Conservation (phyloP, 2,888 invertebrate species). For the Zygogramma bicolorata region DNA sequence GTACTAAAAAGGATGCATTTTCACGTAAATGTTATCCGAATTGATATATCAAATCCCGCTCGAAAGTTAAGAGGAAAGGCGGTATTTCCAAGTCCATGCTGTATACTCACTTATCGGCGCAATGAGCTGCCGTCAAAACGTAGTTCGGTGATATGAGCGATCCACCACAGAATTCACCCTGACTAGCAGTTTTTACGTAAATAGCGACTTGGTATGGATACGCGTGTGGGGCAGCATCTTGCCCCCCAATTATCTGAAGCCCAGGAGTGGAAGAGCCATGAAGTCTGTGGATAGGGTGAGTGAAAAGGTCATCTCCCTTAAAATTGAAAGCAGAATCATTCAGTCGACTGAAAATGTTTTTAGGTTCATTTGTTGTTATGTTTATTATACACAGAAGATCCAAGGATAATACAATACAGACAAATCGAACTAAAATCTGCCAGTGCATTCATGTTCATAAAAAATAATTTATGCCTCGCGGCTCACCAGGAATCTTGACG, state of each 20-base stretch:
- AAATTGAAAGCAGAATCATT: background rate
- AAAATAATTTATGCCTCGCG: too few species aligned
- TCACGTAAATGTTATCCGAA: too few species aligned
- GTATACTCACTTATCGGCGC: slow-evolving; percentile 50
- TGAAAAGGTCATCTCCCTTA: background rate
- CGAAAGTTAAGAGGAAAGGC: background rate
- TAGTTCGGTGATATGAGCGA: slow-evolving; percentile 51
- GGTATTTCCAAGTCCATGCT: background rate
- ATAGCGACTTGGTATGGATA: slow-evolving; percentile 51
- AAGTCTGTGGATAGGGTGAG: background rate
- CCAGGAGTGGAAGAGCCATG: background rate
- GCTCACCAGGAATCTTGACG: too few species aligned
- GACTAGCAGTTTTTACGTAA: slow-evolving; percentile 46
- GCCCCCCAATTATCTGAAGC: slow-evolving; percentile 49
- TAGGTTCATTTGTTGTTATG: too few species aligned
- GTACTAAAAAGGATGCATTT: too few species aligned
- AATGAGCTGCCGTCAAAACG: slow-evolving; percentile 54
- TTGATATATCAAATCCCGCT: background rate
- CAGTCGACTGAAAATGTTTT: too few species aligned
- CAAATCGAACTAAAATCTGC: too few species aligned
- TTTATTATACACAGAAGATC: too few species aligned
- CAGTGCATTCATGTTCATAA: too few species aligned
- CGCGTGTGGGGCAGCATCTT: slow-evolving; percentile 49
- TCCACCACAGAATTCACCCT: slow-evolving; percentile 52
- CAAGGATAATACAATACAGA: too few species aligned